These are phyloP conservation scores for Aulostomus chinensis DNA, from an alignment of 2,797 vertebrate genomes.

Conservation along the genomic window DNA sequence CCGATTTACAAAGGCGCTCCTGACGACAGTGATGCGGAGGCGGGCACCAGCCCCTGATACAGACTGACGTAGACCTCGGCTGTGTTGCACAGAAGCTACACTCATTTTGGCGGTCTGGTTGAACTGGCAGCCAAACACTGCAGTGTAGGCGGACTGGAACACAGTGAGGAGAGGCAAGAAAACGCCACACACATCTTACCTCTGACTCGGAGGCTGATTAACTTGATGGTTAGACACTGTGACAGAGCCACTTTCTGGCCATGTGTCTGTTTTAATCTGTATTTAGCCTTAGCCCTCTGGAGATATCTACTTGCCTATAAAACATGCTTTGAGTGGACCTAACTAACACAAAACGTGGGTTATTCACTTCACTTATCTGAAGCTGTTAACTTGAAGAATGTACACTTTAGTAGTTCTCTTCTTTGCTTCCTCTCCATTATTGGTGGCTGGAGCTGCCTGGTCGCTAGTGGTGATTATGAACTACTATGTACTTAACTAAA, in stretches of 20 bases:
- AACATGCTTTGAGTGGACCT: conserved; percentile 27
- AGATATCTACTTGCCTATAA: conserved; percentile 33
- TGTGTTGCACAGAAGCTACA: conserved; percentile 18
- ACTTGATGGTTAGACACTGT: conserved; percentile 54
- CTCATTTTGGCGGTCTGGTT: conserved; percentile 14
- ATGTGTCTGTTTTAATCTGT: conserved; percentile 29
- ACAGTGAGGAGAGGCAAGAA: conserved; percentile 37
- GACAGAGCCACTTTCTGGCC: conserved; percentile 18
- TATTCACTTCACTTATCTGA: background rate
- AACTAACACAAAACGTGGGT: conserved; percentile 26
- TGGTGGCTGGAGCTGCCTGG: background rate
- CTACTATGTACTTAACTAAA: conserved; percentile 6
- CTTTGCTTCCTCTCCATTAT: conserved; percentile 6
- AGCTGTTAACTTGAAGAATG: conserved; percentile 23
- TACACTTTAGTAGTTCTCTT: conserved; percentile 8
- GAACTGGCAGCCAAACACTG: conserved; percentile 2
- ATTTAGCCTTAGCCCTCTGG: conserved; percentile 37
- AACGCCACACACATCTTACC: conserved; percentile 57
- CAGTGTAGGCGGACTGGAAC: conserved; percentile 34
- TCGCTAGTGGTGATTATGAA: background rate
- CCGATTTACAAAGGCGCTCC: conserved; percentile 70
- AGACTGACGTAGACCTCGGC: conserved; percentile 5
- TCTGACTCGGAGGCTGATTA: conserved; percentile 58
- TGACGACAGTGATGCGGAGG: conserved; percentile 70
- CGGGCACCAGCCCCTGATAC: conserved; percentile 67